Base-by-base conservation (phyloP, 2,113 vertebrate species). In the Gobius niger region DNA sequence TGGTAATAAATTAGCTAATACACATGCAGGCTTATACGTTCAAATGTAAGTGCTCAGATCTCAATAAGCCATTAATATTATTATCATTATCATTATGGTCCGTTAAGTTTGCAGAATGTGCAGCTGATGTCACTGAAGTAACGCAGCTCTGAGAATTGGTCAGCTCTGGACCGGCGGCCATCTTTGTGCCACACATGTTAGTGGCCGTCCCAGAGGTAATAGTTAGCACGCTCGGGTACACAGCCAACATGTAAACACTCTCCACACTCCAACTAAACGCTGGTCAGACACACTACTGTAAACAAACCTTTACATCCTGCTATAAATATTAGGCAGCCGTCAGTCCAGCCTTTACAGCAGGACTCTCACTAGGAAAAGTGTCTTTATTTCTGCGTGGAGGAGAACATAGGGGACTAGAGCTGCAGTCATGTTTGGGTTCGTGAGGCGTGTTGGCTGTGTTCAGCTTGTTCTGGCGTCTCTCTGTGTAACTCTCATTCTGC, bases 201-300 rank as follows among this genome's bases (percentile, higher is more conserved):
- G 44, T 53, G 44, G 42, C 11, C 62, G 49, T 63, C 66, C 75
- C 68, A 70, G 77, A 75, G 76, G 76, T 87, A 83, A 77, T 63
- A 81, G 78, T 88, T 85, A 86, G 70, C 53, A 85, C n/a, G 77
- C 88, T 74, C 76, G 84, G 75, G 7, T 70, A 75, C 82, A 50
- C 65, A 19, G 82, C 84, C 81, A 76, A 82, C 59, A 60, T 83
- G 77, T 47, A 88, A 86, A 84, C 85, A 87, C 63, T 54, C 51
- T 52, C 19, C 63, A 73, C 49, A 1, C 50, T 69, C 44, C 14
- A 63, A 72, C 63, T 80, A 62, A 72, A 84, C 84, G 60, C 75
- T 76, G 82, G 75, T 1, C 34, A 24, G 64, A 41, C 40, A 57
- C 75, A n/a, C n/a, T 79, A 75, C 53, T 73, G 13, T 51, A 80